phyloP scores from a whole-genome alignment of 2,113 vertebrate species.

The Gambusia affinis region DNA sequence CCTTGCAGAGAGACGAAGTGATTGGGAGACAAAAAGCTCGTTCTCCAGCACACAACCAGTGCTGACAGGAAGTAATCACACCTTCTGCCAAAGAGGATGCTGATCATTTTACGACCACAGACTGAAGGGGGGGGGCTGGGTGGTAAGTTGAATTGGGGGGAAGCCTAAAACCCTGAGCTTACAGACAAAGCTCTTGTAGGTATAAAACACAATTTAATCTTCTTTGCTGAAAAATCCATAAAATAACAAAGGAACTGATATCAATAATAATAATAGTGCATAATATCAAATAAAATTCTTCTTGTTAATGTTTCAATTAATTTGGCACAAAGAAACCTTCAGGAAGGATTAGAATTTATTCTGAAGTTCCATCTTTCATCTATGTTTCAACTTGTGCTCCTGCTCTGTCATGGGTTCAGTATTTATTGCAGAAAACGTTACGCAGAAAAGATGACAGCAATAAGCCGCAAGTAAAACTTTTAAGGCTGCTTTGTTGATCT shows the following conservation, averaged over 20 bases:
- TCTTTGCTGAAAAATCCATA: background rate
- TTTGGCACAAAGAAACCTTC: background rate
- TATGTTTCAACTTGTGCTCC: background rate
- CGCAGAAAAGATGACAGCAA: conserved; percentile 28
- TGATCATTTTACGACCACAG: conserved; percentile 66
- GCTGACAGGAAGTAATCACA: conserved; percentile 70
- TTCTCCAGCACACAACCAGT: conserved; percentile 67
- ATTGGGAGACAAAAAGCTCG: conserved; percentile 50
- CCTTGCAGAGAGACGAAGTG: conserved; percentile 46
- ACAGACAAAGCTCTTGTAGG: background rate
- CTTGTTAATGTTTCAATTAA: background rate
- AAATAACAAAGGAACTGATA: background rate
- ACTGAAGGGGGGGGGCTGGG: conserved; percentile 26
- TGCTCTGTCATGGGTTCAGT: background rate
- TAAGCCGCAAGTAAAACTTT: conserved; percentile 38
- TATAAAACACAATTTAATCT: background rate
- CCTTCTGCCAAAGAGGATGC: conserved; percentile 62
- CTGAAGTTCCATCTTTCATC: background rate
- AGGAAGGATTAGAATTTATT: conserved; percentile 3
- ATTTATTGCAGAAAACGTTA: background rate
- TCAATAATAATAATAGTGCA: background rate
- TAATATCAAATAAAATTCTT: background rate
- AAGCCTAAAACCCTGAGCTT: conserved; percentile 21
- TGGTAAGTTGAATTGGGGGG: conserved; percentile 25
- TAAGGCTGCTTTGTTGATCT: conserved; percentile 52